phyloP scores from a whole-genome alignment of 2,797 vertebrate species.

The Diceros bicornis region DNA sequence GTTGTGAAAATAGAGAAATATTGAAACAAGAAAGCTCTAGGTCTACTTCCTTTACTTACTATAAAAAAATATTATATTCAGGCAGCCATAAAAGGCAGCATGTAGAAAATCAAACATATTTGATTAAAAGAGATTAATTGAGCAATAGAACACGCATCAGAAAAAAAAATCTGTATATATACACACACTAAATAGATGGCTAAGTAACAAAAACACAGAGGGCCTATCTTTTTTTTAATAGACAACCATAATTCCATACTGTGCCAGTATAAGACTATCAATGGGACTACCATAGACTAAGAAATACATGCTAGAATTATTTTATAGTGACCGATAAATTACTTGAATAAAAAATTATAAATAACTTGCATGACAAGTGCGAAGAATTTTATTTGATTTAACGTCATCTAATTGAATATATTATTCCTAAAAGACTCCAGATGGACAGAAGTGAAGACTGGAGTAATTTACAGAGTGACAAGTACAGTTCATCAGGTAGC shows the following conservation, averaged over 20 bases:
- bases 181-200: not conserved
- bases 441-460: not conserved
- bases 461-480: slow-evolving; percentile 1
- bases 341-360: slow-evolving; percentile 41
- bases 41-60: not conserved
- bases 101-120: not conserved
- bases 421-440: slow-evolving; percentile 25
- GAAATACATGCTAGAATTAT: slow-evolving; percentile 6
- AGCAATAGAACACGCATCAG: not conserved
- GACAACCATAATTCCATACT: not conserved
- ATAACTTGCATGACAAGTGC: slow-evolving; percentile 14
- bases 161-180: not conserved
- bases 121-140: not conserved
- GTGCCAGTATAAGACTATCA: not conserved
- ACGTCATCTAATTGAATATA: slow-evolving; percentile 20
- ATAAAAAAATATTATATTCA: not conserved
- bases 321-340: slow-evolving; percentile 46
- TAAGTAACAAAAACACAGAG: slow-evolving; percentile 29
- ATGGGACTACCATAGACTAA: not conserved
- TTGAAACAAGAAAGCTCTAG: not conserved
- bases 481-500: not conserved
- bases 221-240: slow-evolving; percentile 19
- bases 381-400: slow-evolving; percentile 10
- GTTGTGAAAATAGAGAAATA: not conserved
- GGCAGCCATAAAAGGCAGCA: not conserved